Base-by-base conservation (phyloP, 1,140 invertebrate genomes). In the Papilio polyxenes region DNA sequence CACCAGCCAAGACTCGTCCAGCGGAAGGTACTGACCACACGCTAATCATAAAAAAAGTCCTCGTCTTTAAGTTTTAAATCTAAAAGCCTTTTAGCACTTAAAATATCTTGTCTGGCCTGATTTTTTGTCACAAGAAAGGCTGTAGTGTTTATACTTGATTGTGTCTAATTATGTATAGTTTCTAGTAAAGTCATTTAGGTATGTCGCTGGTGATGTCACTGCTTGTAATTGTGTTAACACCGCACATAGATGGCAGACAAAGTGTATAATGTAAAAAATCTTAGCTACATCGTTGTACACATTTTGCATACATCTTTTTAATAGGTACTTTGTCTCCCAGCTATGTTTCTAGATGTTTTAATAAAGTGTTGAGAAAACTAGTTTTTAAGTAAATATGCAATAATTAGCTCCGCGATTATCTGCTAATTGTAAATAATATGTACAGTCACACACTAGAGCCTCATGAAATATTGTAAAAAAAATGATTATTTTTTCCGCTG, bases 1-100 rank as follows among this genome's bases (percentile, higher is more conserved):
- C 86, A 93, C 92, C 69, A 94, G 92, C 85, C 87, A 89, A 49
- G 89, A 92, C 85, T 93, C 93, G 31, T 88, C 88, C 80, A 90
- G 89, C 85, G 89, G 90, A 44, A 82, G 88, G 51, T 92, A 92
- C 86, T 92, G 87, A 91, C 82, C 44, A 37, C 82, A 65, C 15
- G 81, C 78, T 49, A 65, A 40, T 5, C 31, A 79, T 37, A 59
- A 84, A 51, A 51, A 49, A 82, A 49, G 81, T 85, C 13, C n/a
- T 86, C 6, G 83, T 87, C 3, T 83, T 83, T 59, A 81, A 82
- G 37, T 85, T 88, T 79, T 85, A 83, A 75, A 51, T 13, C 4
- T 76, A 20, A 13, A 48, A 75, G 6, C 23, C 31, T 15, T 51
- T 13, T 53, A 53, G 23, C 23, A 31, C 10, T 53, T 13, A 53